Base-by-base conservation (phyloP, 2,113 vertebrate species). In the Gila orcuttii region DNA sequence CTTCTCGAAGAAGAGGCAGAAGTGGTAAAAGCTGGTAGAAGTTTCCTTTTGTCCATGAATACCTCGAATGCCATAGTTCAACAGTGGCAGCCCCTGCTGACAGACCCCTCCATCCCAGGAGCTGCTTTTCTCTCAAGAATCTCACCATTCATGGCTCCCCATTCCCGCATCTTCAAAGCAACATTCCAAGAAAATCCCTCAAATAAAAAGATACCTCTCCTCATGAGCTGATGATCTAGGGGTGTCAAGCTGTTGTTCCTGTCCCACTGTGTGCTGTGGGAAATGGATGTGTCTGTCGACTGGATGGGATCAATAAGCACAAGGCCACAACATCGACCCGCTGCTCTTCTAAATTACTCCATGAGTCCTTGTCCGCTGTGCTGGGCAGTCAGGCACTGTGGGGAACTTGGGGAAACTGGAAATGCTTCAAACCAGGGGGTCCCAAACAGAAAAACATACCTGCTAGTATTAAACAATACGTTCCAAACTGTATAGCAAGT, bases 371-470 rank as follows among this genome's bases (percentile, higher is more conserved):
- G 79, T 85, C 28, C 2, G 69, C 69, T 84, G 52, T 60, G 21
- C 45, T 85, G 88, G 79, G 39, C 73, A 66, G 77, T 87, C 52
- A 47, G 57, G 73, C 85, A 57, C 86, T 31, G 42, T 82, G 47
- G 85, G 88, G 79, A 82, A 68, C 71, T 75, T 74, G 36, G 39
- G 57, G 81, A 79, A 86, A 85, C 69, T 84, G 85, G 86, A 88
- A 88, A 79, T 88, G 87, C 79, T 83, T 79, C 66, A 69, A 76
- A 50, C 82, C 83, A 79, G 89, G 89, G 89, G 83, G 85, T 85
- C 85, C 77, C n/a, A 55, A 86, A 87, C 71, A 82, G 82, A 88
- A n/a, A 85, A 90, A 88, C 87, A 90, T 79, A 82, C 85, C 85
- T 79, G 62, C 64, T 77, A 45, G 77, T 86, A 68, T 86, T 88